phyloP scores from a whole-genome alignment of 2,113 vertebrate species.

The Ciconia stormi region DNA sequence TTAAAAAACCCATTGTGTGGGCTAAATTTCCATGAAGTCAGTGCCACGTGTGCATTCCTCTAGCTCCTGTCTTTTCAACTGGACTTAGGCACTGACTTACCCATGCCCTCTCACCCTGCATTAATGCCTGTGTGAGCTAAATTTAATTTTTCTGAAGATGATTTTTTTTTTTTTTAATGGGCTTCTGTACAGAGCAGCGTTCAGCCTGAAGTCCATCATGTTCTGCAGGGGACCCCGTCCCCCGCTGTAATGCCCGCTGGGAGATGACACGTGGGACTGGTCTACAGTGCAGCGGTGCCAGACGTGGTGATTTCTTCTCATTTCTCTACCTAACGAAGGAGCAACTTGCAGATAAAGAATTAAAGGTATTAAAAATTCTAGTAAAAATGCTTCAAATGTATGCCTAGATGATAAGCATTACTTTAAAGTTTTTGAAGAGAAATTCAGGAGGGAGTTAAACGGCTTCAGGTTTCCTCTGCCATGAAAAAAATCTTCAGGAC shows the following conservation, averaged over 20 bases:
- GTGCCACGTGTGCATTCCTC: accelerated
- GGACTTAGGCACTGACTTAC: not conserved
- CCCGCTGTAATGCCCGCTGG: not conserved
- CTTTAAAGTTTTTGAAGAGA: not conserved
- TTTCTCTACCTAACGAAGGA: not conserved
- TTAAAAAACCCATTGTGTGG: accelerated
- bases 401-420: not conserved
- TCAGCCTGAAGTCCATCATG: too few relatives aligned
- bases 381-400: not conserved
- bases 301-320: not conserved
- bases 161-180: not conserved
- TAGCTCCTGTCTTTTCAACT: not conserved
- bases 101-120: not conserved
- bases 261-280: not conserved
- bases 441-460: not conserved
- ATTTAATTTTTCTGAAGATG: not conserved
- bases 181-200: not conserved
- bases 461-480: not conserved
- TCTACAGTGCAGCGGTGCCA: accelerated
- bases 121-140: not conserved
- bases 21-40: not conserved
- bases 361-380: not conserved
- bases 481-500: not conserved
- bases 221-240: not conserved
- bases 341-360: not conserved